A percentile compares a stretch with the other conserved stretches of the same genome.
Conservation (phyloP, 2,113 vertebrate genomes). For the Orthonyx spaldingii region DNA sequence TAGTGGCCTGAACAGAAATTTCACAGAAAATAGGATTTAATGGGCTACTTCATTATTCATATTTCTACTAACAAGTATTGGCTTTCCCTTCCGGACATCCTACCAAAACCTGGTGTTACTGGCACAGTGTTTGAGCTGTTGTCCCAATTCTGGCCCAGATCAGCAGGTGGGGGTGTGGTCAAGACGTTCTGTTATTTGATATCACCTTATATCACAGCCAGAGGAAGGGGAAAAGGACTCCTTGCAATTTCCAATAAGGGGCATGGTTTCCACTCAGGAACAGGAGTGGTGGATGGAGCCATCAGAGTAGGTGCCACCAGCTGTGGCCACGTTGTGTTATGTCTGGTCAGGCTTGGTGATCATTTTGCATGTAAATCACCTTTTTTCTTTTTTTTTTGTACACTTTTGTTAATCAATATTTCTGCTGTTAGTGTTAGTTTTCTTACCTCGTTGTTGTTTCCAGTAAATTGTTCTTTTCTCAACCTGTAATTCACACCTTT, state of each 20-base stretch:
- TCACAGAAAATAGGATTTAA: background rate
- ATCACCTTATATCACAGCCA: background rate
- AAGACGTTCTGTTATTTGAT: background rate
- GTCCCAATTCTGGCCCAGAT: background rate
- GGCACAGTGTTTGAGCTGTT: background rate
- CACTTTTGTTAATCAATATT: background rate
- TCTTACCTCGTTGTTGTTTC: background rate
- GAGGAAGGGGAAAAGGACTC: background rate
- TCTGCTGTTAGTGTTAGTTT: background rate
- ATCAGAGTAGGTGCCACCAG: background rate
- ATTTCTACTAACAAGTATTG: background rate
- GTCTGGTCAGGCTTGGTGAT: background rate
- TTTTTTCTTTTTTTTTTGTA: background rate
- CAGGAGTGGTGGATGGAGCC: background rate
- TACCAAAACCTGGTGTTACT: background rate
- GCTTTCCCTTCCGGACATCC: background rate
- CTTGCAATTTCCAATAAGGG: background rate
- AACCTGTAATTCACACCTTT: background rate
- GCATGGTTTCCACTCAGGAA: rapidly evolving
- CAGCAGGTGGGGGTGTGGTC: background rate
- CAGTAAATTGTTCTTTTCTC: background rate
- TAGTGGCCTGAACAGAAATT: background rate
- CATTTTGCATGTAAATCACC: background rate
- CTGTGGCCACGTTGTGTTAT: rapidly evolving
- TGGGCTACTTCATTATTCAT: background rate